phyloP scores from a whole-genome alignment of 92 coral and sea anemone species.

The Umimayanthus chanpuru region DNA sequence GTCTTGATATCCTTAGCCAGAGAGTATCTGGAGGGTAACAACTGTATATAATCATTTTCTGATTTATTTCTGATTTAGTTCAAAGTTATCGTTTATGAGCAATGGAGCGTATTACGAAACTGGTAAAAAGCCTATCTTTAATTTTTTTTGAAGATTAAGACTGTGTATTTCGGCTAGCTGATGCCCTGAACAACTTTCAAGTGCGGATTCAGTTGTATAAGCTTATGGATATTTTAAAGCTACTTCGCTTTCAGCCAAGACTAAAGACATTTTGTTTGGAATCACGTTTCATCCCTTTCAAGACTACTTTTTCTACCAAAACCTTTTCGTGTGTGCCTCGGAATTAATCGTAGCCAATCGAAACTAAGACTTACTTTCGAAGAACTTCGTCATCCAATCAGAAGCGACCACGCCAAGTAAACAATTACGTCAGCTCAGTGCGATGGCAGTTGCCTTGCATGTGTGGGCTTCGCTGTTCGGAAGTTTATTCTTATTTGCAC shows the following conservation, averaged over 20 bases:
- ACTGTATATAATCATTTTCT: no score
- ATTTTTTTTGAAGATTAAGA: not conserved
- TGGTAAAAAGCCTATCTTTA: not conserved
- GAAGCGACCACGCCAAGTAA: no score
- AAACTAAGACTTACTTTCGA: no score
- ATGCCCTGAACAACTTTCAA: not conserved
- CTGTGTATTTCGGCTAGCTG: not conserved
- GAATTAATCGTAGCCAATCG: no score
- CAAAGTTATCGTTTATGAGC: not conserved
- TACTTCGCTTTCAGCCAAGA: not conserved
- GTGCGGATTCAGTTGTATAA: not conserved
- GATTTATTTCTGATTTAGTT: not conserved
- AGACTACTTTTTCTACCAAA: not conserved
- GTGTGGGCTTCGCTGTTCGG: no score
- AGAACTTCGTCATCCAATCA: no score
- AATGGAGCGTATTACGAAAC: not conserved
- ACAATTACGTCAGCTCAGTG: no score
- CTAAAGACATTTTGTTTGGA: not conserved
- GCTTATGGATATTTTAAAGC: not conserved
- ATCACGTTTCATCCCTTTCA: not conserved
- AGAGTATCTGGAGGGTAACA: not conserved
- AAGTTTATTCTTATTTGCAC: no score
- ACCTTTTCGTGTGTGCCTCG: no score
- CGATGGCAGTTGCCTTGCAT: no score
- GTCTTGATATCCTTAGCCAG: not conserved